phyloP scores from a whole-genome alignment of 2,113 vertebrate genomes.

The Chiloscyllium plagiosum region DNA sequence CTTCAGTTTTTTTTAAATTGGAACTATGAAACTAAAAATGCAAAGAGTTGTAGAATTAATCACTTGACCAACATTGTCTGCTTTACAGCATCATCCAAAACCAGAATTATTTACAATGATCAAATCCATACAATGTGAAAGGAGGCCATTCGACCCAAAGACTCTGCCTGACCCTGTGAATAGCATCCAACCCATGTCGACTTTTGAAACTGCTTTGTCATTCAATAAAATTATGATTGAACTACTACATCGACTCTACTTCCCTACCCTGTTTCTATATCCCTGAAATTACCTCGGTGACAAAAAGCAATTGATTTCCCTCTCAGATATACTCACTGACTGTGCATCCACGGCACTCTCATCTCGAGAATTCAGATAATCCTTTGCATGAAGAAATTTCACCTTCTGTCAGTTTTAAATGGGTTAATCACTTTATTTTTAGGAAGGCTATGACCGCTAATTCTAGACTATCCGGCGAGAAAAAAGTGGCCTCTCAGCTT shows the following conservation, averaged over 20 bases:
- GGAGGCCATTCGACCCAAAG: too few species aligned
- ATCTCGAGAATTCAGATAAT: background rate
- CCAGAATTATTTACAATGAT: background rate
- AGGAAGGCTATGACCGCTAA: background rate
- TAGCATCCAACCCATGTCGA: too few species aligned
- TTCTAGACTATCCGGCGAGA: background rate
- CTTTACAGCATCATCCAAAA: background rate
- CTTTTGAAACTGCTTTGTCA: background rate
- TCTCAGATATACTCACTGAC: background rate
- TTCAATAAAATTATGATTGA: background rate
- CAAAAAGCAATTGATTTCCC: background rate
- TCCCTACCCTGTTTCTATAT: background rate
- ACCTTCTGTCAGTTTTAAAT: background rate
- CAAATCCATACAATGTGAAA: too few species aligned
- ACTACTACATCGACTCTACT: background rate
- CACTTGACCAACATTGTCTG: background rate
- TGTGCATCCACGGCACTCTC: background rate
- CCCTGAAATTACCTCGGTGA: background rate
- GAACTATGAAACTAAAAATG: background rate
- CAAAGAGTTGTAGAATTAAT: background rate
- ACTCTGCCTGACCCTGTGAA: too few species aligned
- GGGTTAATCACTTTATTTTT: background rate
- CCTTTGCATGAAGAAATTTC: background rate
- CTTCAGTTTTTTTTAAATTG: background rate
- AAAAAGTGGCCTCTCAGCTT: background rate